These are phyloP conservation scores for Notoglanidium macrostoma DNA, from an alignment of 2,797 vertebrate genomes.

Conservation along the genomic window DNA sequence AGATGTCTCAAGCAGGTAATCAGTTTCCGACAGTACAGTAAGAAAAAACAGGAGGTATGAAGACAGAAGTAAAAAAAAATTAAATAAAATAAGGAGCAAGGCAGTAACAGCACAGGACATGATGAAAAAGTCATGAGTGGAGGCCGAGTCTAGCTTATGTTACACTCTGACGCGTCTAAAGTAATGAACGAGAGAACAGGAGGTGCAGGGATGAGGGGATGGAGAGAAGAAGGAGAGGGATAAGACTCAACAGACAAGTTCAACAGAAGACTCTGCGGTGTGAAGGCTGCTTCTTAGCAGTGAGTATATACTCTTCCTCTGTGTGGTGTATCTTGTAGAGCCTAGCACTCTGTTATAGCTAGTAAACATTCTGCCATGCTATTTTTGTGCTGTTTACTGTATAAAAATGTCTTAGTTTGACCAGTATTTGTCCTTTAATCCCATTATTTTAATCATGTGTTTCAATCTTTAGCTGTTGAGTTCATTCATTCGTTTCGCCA, in stretches of 20 bases:
- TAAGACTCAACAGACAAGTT: conserved; percentile 47
- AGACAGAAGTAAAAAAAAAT: conserved; percentile 20
- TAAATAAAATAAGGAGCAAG: conserved; percentile 20
- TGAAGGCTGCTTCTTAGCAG: not conserved
- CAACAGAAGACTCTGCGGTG: conserved; percentile 49
- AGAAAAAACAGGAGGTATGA: conserved; percentile 17
- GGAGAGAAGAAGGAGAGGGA: conserved; percentile 43
- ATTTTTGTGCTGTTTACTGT: not conserved
- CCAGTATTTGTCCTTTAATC: not conserved
- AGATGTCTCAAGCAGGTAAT: not conserved
- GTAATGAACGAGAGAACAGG: conserved; percentile 56
- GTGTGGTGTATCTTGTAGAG: not conserved
- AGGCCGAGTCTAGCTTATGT: conserved; percentile 75
- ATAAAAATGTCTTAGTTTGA: not conserved
- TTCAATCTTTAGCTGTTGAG: not conserved
- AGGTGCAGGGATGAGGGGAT: conserved; percentile 43
- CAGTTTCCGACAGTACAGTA: not conserved
- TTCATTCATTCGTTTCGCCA: not conserved
- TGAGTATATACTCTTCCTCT: conserved; percentile 19
- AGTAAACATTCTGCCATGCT: not conserved
- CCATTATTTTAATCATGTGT: too few relatives aligned
- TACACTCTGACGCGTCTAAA: conserved; percentile 71
- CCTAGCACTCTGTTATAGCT: not conserved
- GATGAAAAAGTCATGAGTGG: conserved; percentile 83
- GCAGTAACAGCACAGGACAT: conserved; percentile 34